These are phyloP conservation scores for Pseudonaja textilis DNA, from an alignment of 2,113 vertebrate species.

Conservation along the genomic window DNA sequence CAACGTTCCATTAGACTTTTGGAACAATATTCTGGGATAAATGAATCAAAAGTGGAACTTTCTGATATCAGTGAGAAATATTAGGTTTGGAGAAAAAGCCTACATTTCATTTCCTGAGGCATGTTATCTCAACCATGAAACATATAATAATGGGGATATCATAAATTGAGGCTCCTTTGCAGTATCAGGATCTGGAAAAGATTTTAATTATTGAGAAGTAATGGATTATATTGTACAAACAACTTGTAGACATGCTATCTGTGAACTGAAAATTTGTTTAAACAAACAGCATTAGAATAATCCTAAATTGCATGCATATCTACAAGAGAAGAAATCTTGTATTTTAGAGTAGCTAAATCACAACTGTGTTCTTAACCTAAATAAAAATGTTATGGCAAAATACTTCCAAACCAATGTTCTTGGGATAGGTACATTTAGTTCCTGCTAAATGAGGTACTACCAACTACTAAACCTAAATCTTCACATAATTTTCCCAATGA, in stretches of 20 bases:
- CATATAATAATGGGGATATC: neutral
- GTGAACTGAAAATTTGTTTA: neutral
- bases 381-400: neutral
- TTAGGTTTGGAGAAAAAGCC: neutral
- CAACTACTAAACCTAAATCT: neutral
- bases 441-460: neutral
- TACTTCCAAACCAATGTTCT: neutral
- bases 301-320: neutral
- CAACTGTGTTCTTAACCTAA: neutral
- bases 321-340: neutral
- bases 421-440: neutral
- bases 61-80: neutral
- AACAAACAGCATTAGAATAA: neutral
- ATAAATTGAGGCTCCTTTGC: neutral
- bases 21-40: neutral
- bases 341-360: neutral
- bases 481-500: neutral
- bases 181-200: neutral
- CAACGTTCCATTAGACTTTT: neutral
- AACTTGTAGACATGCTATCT: neutral
- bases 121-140: neutral
- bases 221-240: neutral
- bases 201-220: neutral
- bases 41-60: neutral
- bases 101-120: neutral